Conservation (phyloP, 2,888 invertebrate species). For the Coelinius sp. region DNA sequence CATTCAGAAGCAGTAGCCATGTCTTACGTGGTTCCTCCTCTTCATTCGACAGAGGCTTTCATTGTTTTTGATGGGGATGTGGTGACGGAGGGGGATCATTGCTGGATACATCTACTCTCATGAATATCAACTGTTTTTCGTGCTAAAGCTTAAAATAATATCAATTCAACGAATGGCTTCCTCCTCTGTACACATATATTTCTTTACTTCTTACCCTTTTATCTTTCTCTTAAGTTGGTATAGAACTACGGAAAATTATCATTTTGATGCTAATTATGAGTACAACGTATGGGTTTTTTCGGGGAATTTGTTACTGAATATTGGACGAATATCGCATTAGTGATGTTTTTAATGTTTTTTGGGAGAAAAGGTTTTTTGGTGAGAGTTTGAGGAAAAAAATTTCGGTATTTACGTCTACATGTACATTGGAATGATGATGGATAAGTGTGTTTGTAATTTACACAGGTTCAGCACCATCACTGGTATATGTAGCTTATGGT, state of each 20-base stretch:
- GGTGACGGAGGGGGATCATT: background rate
- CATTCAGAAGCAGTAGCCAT: conserved; percentile 54
- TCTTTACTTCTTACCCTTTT: background rate
- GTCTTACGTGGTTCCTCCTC: background rate
- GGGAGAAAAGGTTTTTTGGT: no score
- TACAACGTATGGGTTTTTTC: background rate
- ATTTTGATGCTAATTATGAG: conserved; percentile 16
- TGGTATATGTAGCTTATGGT: conserved; percentile 34
- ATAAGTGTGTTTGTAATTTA: conserved; percentile 39
- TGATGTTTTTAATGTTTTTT: background rate
- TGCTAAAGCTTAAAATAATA: conserved; percentile 65
- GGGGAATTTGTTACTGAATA: conserved; percentile 21
- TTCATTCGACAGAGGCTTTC: background rate
- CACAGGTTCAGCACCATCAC: conserved; percentile 16
- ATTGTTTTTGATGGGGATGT: background rate
- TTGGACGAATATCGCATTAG: background rate
- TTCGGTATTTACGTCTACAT: background rate
- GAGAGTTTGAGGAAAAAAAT: no score
- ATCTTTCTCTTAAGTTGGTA: background rate
- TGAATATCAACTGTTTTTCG: conserved; percentile 66
- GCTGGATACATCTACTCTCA: conserved; percentile 48
- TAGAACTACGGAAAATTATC: background rate
- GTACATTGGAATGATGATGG: conserved; percentile 1
- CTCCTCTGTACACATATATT: conserved; percentile 19
- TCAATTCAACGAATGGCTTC: conserved; percentile 66